Evolutionary conservation across 2,113 vertebrate species (phyloP), one percentile per base, ranked within the genome.

Genomic region (Periophthalmus modestus): DNA sequence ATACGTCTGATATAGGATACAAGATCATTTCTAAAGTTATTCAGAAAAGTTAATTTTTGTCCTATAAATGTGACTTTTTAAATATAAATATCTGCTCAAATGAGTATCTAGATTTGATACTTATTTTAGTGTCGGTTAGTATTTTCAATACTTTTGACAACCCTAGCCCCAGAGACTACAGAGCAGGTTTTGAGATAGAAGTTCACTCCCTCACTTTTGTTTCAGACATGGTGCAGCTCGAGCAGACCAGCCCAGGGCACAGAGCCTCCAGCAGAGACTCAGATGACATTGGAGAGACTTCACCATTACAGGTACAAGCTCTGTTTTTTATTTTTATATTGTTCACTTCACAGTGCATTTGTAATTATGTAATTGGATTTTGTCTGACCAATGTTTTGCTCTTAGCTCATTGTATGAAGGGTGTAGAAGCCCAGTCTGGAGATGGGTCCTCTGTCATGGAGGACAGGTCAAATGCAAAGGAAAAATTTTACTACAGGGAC

Each of bases 141-240:
- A 43, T 43, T 43, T 23, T 39, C 19, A 0, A 15, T 59, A 59
- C 16, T 18, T 52, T 52, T 28, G 23, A 15, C 11, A 23, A 12
- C 23, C 16, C 15, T n/a, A 4, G 16, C 15, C 16, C 15, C 33
- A 19, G 36, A 65, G 18, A 18, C 18, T 39, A 19, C 18, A 43
- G 11, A 15, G 59, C 58, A 28, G 15, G 2, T 15, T 33, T 28
- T 15, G 23, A 33, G 5, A 73, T 47, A 63, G 5, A n/a, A 59
- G 19, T 80, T 33, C 79, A 55, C 57, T 2, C 13, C 55, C 18
- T 18, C 80, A 76, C 1, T 21, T 50, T 85, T 57, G 0, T 73
- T 74, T 33, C 92, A 98, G 97, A 98, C 54, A 95, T 97, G 88
- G 95, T 91, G 66, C 94, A 96, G 24, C 89, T 98, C 86, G 94